Base-by-base conservation (phyloP, 2,797 vertebrate genomes). In the Peromyscus eremicus region DNA sequence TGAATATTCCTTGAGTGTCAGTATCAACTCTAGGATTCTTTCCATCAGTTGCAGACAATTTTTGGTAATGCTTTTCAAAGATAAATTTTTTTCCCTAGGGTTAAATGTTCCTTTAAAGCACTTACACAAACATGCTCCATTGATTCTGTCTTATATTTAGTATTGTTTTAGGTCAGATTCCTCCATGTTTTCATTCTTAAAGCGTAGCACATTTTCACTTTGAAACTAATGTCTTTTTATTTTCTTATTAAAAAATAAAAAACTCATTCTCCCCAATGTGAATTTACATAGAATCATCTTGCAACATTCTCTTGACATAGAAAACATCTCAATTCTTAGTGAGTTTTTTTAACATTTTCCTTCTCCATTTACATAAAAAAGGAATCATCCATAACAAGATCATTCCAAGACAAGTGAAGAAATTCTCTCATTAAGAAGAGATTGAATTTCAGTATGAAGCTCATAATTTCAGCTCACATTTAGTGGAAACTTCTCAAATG, bases 221-320 rank as follows among this genome's bases (percentile, higher is more conserved):
- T 89, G 25, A 86, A 88, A 79, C 32, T 68, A 92, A 92, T 62
- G n/a, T 7, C 16, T 25, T 95, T 55, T 73, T 82, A 49, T 75
- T 86, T 84, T 62, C 49, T 96, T 37, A 85, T 88, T 73, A 73
- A 40, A 73, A 85, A 68, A 40, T 40, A 84, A 84, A 68, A 25
- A 11, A 89, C 0, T 46, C 86, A n/a, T 82, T 85, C 79, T 32
- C 6, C 21, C 25, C 77, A 70, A 60, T 85, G 0, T 73, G 57
- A 79, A 87, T 57, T 11, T 0, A 84, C 1, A 16, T 40, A 76
- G 70, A 79, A 94, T 84, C 60, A 85, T 21, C 16, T 87, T 62
- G 14, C 11, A 77, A 76, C 10, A 4, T n/a, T 89, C 6, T 68
- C 92, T 43, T 52, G 34, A 95, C 89, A 80, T 37, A 23, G 96